These are phyloP conservation scores for Tragelaphus buxtoni DNA, from an alignment of 2,113 vertebrate species.

Conservation along the genomic window DNA sequence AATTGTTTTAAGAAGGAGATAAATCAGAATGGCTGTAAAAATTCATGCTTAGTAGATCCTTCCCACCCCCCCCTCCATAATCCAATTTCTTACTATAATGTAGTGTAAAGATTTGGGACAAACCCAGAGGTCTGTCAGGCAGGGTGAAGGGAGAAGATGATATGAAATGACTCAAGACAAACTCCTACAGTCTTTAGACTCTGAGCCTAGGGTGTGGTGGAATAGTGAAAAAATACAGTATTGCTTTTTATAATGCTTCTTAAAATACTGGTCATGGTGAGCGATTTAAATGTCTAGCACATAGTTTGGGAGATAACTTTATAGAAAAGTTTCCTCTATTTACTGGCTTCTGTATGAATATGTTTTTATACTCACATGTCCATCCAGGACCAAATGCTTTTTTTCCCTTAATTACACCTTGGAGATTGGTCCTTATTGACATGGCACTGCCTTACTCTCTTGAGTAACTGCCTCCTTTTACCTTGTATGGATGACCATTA, in stretches of 20 bases:
- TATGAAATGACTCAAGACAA: not conserved
- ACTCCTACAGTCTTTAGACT: not conserved
- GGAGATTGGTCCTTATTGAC: not conserved
- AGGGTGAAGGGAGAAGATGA: not conserved
- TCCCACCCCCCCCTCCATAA: not conserved
- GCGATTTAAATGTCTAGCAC: not conserved
- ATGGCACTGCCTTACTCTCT: not conserved
- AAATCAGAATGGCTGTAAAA: not conserved
- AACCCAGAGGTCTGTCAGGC: not conserved
- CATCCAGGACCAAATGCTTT: not conserved
- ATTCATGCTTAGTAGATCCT: not conserved
- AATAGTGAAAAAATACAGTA: not conserved
- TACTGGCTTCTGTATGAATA: not conserved
- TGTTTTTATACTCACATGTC: not conserved
- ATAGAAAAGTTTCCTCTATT: not conserved
- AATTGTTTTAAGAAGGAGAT: constrained; percentile 26
- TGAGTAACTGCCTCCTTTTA: not conserved
- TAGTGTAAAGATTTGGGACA: not conserved
- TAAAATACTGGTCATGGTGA: not conserved
- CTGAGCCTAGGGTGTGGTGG: not conserved
- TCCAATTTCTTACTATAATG: not conserved
- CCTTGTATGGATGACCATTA: not conserved
- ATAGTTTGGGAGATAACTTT: not conserved
- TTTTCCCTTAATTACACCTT: not conserved
- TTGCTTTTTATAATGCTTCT: not conserved